Conservation (phyloP, 2,888 invertebrate genomes). For the Drosophila putrida region DNA sequence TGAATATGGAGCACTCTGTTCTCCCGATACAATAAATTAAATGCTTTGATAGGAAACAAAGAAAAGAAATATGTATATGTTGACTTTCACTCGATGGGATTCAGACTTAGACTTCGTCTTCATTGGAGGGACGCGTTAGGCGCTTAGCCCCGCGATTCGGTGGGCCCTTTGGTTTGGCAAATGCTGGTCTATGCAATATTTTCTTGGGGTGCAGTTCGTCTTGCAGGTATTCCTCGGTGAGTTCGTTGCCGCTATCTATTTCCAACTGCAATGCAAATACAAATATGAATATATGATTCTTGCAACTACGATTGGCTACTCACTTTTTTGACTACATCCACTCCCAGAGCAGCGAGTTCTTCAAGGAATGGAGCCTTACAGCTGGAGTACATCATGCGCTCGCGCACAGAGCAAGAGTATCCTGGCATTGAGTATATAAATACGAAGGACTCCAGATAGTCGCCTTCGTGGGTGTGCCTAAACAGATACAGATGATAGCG, state of each 20-base stretch:
- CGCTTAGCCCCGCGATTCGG: slow-evolving; percentile 96
- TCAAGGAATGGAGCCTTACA: slow-evolving; percentile 97
- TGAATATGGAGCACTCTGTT: slow-evolving; percentile 50
- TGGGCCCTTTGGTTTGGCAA: slow-evolving; percentile 98
- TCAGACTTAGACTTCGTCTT: slow-evolving; percentile 83
- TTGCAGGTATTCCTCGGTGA: slow-evolving; percentile 95
- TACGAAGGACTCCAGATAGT: slow-evolving; percentile 93
- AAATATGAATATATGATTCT: neutral
- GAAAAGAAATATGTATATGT: slow-evolving; percentile 5
- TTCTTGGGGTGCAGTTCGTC: slow-evolving; percentile 98
- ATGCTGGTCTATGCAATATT: slow-evolving; percentile 94
- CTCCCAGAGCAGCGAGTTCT: slow-evolving; percentile 91
- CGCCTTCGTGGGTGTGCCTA: slow-evolving; percentile 97
- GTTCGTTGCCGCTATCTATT: slow-evolving; percentile 94
- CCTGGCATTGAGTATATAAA: slow-evolving; percentile 99
- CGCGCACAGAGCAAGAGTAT: slow-evolving; percentile 97
- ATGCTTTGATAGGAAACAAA: slow-evolving; percentile 63
- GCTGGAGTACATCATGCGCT: slow-evolving; percentile 99
- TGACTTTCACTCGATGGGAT: slow-evolving; percentile 52
- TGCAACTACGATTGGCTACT: neutral
- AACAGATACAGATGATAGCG: slow-evolving; percentile 95
- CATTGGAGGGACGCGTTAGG: slow-evolving; percentile 88
- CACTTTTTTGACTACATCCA: slow-evolving; percentile 95
- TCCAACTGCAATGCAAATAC: slow-evolving; percentile 90
- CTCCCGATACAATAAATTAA: slow-evolving; percentile 68